Base-by-base conservation (phyloP, 2,888 invertebrate genomes). In the Drosophila meridionalis region DNA sequence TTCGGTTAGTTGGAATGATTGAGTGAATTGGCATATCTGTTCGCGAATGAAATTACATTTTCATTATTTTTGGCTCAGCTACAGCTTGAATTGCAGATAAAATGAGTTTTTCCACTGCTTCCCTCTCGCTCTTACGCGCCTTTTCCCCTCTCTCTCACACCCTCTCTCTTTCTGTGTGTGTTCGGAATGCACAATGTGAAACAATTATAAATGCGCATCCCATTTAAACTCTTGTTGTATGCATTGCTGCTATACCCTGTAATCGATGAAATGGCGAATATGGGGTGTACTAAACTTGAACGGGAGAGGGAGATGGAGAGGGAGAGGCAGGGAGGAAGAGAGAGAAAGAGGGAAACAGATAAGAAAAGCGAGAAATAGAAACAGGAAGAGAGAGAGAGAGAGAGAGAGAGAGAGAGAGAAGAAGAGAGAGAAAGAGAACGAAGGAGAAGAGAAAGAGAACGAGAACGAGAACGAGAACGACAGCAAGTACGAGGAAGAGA, bases 151-250 rank as follows among this genome's bases (percentile, higher is more conserved):
- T 28, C 47, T 2, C 8, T 14, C 30, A 0, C 48, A 8, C 48
- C 2, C 28, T 2, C 0, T 2, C 12, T 32, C 2, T 32, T 2
- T 32, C 5, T 36, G 12, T 36, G 26, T 53, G 34, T 47, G 48
- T 34, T 50, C 60, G 55, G 64, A 56, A 65, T 80, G 56, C 67
- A 57, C 59, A 73, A 78, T 80, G 73, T 57, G 45, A 76, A 82
- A 76, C 87, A 88, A 88, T 86, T 86, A 86, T 90, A 88, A 90
- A 90, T 86, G 89, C 83, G 71, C 85, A 86, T 88, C 83, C 70
- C 70, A 90, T 85, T 85, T 88, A 72, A 78, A 57, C 55, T 55
- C 69, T 48, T 59, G 60, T 38, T 59, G 42, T n/a, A 56, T 40
- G 28, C 40, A 9, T 26, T 53, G 61, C 20, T 26, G 32, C 2